phyloP scores from a whole-genome alignment of 2,113 vertebrate genomes.

The Neotragus pygmaeus region DNA sequence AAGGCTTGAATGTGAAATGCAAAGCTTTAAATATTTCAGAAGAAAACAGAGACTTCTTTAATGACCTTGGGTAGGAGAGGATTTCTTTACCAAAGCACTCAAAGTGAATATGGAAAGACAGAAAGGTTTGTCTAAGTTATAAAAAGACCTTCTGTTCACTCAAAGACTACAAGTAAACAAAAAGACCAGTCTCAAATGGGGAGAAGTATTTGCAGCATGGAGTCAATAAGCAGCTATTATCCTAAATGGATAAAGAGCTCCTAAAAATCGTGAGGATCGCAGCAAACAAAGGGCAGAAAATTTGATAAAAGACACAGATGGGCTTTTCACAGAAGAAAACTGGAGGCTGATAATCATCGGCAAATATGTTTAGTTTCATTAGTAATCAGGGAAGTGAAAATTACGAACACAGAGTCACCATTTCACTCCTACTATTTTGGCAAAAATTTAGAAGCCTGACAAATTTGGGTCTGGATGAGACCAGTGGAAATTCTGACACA shows the following conservation, averaged over 20 bases:
- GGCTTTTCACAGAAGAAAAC: background rate
- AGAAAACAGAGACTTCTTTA: conserved; percentile 2
- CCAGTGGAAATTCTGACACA: background rate
- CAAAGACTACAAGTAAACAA: background rate
- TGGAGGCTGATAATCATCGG: background rate
- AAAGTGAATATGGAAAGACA: background rate
- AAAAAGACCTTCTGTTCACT: background rate
- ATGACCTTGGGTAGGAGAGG: background rate
- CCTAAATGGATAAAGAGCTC: background rate
- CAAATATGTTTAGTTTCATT: background rate
- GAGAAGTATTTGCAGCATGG: background rate
- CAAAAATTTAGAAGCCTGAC: background rate
- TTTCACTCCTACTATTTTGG: background rate
- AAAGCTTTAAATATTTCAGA: conserved; percentile 28
- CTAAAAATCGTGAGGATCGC: background rate
- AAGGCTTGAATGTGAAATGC: background rate
- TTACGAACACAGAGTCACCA: background rate
- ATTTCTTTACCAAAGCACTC: background rate
- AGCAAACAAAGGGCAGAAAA: background rate
- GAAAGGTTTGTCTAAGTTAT: background rate
- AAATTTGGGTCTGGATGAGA: background rate
- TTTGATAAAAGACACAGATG: background rate
- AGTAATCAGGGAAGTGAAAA: background rate
- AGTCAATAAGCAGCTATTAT: background rate
- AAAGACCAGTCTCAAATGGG: background rate